These are phyloP conservation scores for Dromococcyx pavoninus DNA, from an alignment of 2,797 vertebrate genomes.

Conservation along the genomic window DNA sequence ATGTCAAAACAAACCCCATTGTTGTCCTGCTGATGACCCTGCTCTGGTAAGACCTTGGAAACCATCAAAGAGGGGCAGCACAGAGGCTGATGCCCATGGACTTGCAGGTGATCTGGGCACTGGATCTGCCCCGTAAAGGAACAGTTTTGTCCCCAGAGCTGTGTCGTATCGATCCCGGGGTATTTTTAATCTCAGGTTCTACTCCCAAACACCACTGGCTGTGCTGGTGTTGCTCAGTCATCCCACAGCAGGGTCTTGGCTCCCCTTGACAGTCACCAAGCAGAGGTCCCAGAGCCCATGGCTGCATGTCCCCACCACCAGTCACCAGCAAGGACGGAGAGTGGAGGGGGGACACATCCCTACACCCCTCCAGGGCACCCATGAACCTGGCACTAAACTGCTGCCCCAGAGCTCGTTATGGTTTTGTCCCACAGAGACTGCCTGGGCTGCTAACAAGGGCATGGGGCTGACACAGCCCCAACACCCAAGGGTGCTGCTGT, in stretches of 20 bases:
- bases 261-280: fast-evolving
- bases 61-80: neutral
- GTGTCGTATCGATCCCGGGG: fast-evolving
- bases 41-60: fast-evolving
- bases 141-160: neutral
- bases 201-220: fast-evolving
- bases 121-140: neutral
- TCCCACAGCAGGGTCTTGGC: neutral
- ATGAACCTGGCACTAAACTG: neutral
- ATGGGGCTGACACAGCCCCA: fast-evolving
- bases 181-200: neutral
- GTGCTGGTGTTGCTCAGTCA: fast-evolving
- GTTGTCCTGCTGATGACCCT: fast-evolving
- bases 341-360: neutral
- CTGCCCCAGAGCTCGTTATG: fast-evolving
- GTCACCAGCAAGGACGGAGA: fast-evolving
- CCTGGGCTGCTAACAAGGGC: fast-evolving
- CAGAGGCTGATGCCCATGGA: neutral
- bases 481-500: fast-evolving
- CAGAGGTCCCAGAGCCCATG: neutral
- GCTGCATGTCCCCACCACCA: neutral
- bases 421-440: neutral
- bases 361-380: neutral
- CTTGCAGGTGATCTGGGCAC: neutral
- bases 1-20: fast-evolving